A percentile compares a stretch with the other conserved stretches of the same genome.
Conservation (phyloP, 2,888 invertebrate genomes). For the Gortyna flavago region DNA sequence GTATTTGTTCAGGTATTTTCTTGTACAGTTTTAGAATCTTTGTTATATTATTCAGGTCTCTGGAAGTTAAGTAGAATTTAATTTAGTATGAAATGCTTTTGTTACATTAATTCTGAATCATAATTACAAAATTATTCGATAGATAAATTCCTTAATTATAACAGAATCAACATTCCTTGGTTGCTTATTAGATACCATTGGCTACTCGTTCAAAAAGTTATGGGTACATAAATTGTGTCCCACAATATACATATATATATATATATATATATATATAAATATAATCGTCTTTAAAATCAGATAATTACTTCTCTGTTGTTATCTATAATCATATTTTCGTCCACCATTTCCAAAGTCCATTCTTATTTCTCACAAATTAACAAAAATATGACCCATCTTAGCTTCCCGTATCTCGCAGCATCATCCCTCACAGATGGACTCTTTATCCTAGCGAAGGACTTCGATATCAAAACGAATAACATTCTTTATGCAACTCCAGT, state of each 20-base stretch:
- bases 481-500: constrained; percentile 45
- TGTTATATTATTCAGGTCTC: background rate
- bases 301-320: background rate
- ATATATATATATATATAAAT: background rate
- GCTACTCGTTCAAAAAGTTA: background rate
- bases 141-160: background rate
- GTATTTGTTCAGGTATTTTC: constrained; percentile 12
- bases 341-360: background rate
- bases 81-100: background rate
- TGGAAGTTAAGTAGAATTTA: background rate
- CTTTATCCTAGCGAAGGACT: constrained; percentile 34
- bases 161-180: background rate
- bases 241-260: background rate
- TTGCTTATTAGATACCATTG: background rate
- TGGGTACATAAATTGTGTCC: background rate
- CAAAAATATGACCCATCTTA: background rate
- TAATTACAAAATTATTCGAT: background rate
- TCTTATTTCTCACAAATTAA: constrained; percentile 17
- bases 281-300: background rate
- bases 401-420: constrained; percentile 12
- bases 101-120: background rate
- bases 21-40: background rate
- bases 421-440: constrained; percentile 30
- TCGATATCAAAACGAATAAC: constrained; percentile 58
- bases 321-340: background rate